phyloP scores from a whole-genome alignment of 1,140 invertebrate species.

The Callitettix versicolor region DNA sequence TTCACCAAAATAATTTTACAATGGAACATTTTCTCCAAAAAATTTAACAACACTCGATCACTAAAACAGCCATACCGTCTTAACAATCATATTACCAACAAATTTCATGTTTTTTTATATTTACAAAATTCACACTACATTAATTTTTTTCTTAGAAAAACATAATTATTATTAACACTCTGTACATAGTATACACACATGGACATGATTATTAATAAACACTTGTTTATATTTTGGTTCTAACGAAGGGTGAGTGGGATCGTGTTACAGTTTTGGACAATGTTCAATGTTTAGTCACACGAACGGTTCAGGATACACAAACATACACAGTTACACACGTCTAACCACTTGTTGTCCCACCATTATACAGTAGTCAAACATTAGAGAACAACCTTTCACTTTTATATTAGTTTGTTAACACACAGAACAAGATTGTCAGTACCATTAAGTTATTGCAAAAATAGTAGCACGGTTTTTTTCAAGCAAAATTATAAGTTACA shows the following conservation, averaged over 20 bases:
- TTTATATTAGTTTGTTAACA: neutral
- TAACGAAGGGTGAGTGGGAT: neutral
- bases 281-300: neutral
- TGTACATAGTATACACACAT: slow-evolving; percentile 19
- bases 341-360: neutral
- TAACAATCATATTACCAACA: neutral
- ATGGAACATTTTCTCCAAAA: neutral
- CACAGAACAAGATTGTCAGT: neutral
- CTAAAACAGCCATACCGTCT: neutral
- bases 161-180: slow-evolving; percentile 15
- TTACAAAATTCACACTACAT: slow-evolving; percentile 9
- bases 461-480: neutral
- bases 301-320: neutral
- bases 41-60: slow-evolving; percentile 6
- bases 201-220: slow-evolving; percentile 14
- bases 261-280: neutral
- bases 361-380: no score
- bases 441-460: neutral
- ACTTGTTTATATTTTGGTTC: slow-evolving; percentile 4
- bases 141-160: slow-evolving; percentile 8
- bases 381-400: no score
- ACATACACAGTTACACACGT: neutral
- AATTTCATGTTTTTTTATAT: neutral
- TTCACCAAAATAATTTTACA: neutral
- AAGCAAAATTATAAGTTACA: no score